Base-by-base conservation (phyloP, 2,797 vertebrate species). In the Zalophus californianus region DNA sequence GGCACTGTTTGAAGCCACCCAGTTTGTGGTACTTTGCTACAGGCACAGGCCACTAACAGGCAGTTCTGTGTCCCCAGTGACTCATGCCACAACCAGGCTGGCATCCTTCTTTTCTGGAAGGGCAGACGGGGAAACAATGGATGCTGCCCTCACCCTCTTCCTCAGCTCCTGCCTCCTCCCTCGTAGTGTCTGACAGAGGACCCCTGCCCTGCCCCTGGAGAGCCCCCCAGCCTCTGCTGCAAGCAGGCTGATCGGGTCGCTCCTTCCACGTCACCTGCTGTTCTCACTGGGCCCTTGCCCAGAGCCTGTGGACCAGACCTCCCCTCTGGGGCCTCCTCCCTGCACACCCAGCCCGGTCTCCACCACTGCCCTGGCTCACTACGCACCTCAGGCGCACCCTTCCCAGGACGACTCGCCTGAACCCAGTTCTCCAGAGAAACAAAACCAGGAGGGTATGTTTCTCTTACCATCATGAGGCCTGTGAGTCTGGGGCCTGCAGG, bases 31-130 rank as follows among this genome's bases (percentile, higher is more conserved):
- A 27, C 16, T 12, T 29, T 3, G 32, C 1, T 20, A 27, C 32
- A 2, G 41, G n/a, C 60, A 11, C 0, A 4, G 58, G 66, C 23
- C 50, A 9, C 73, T 6, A 16, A 10, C 18, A 16, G 23, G 70
- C 41, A 7, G 35, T 3, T 11, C 35, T 13, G 5, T 3, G 35
- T 38, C 35, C 7, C 10, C 9, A 1, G 70, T 3, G 44, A 48
- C 56, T 62, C 18, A 4, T 0, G 0, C 44, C 5, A 2, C 35
- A 77, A 3, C 62, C 35, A 0, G 21, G 25, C 10, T 0, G 9
- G 6, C 44, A 7, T 20, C 70, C 78, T 88, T 6, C 64, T 21
- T 29, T 48, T 3, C 20, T 12, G 48, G 60, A 80, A 20, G 23
- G 4, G 23, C 54, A 7, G 66, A 35, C 1, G 3, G 25, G 48